Conservation (phyloP, 2,113 vertebrate species). For the Urocynchramus pylzowi region DNA sequence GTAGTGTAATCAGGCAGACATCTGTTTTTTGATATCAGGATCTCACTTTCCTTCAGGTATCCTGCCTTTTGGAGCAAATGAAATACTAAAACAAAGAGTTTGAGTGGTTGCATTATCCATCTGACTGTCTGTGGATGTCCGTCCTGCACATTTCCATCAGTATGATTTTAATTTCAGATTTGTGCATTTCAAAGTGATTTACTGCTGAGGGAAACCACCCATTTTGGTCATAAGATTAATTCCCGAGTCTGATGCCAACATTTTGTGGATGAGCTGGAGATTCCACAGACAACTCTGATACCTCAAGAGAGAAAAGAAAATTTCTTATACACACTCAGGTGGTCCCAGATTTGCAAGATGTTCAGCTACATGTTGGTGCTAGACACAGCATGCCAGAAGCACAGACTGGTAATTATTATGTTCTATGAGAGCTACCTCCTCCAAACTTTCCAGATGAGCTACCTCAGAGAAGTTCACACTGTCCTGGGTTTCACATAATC, state of each 20-base stretch:
- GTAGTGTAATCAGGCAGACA: background rate
- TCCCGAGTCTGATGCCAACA: background rate
- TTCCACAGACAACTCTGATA: background rate
- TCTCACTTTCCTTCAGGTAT: background rate
- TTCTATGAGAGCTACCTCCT: background rate
- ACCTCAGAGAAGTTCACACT: background rate
- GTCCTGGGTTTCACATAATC: background rate
- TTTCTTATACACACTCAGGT: background rate
- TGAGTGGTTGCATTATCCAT: background rate
- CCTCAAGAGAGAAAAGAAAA: background rate
- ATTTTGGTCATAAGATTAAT: background rate
- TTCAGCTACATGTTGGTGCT: background rate
- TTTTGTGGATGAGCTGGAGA: background rate
- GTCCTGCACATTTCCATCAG: background rate
- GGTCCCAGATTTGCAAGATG: background rate
- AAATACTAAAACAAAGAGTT: background rate
- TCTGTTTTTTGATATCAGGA: background rate
- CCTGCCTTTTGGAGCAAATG: background rate
- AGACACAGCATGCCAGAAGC: background rate
- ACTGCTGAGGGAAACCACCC: background rate
- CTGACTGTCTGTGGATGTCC: background rate
- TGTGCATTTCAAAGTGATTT: background rate
- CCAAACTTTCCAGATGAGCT: background rate
- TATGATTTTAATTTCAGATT: background rate
- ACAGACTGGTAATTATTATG: background rate